A percentile compares a stretch with the other conserved stretches of the same genome.
These are phyloP conservation scores for Hirtodrosophila alboralis DNA, from an alignment of 2,888 invertebrate species.

Conservation along the genomic window DNA sequence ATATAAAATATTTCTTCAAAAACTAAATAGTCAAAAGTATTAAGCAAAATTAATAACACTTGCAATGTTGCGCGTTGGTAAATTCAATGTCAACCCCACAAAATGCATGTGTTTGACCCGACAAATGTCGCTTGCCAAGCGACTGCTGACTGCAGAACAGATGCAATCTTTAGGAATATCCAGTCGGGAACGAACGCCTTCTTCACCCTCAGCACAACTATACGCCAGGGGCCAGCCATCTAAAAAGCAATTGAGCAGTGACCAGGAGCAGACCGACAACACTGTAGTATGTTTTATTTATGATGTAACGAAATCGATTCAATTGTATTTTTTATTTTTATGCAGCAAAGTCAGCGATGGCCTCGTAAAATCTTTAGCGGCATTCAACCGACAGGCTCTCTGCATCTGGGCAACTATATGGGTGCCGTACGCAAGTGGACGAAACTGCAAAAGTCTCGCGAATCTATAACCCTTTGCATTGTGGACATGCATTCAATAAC, in stretches of 20 bases:
- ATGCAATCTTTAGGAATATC: neutral
- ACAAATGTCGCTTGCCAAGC: conserved; percentile 34
- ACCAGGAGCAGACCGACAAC: conserved; percentile 17
- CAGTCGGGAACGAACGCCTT: conserved; percentile 1
- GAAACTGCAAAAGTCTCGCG: conserved; percentile 89
- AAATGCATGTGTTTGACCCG: neutral
- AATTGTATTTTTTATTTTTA: neutral
- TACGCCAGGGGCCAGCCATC: neutral
- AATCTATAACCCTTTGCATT: conserved; percentile 91
- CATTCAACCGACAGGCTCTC: conserved; percentile 96
- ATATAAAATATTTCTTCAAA: neutral
- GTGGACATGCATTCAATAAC: conserved; percentile 98
- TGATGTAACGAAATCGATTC: conserved; percentile 42
- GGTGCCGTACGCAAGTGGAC: conserved; percentile 96
- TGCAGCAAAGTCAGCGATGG: conserved; percentile 80
- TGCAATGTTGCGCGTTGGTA: conserved; percentile 45
- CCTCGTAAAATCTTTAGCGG: conserved; percentile 92
- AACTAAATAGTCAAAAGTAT: neutral
- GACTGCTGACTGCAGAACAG: conserved; percentile 9
- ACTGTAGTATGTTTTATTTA: conserved; percentile 5
- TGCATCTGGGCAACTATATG: conserved; percentile 98
- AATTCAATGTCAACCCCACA: conserved; percentile 6
- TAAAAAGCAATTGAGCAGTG: conserved; percentile 8
- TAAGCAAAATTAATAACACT: conserved; percentile 31
- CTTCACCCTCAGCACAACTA: conserved; percentile 4